phyloP scores from a whole-genome alignment of 2,888 invertebrate genomes.

The Drosophila meridionalis region DNA sequence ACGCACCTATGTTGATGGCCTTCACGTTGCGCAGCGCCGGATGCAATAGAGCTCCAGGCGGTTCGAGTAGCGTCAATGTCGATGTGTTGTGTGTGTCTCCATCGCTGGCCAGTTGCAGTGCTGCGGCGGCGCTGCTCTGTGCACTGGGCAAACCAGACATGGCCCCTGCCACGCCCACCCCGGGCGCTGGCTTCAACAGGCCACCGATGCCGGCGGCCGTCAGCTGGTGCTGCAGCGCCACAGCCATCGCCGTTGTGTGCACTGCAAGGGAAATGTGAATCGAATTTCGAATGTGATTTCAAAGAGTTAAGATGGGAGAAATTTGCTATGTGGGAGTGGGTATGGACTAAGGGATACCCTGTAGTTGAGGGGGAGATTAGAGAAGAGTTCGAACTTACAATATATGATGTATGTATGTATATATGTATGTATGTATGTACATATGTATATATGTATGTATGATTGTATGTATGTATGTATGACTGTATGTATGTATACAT shows the following conservation, averaged over 20 bases:
- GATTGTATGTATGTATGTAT: no score
- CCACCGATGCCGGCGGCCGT: constrained; percentile 83
- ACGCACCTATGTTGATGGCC: constrained; percentile 85
- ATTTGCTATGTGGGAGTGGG: neutral
- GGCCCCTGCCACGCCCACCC: constrained; percentile 81
- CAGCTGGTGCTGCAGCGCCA: constrained; percentile 84
- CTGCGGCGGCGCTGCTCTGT: constrained; percentile 63
- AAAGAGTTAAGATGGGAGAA: neutral
- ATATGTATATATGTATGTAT: no score
- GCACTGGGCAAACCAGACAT: constrained; percentile 76
- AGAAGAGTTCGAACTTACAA: neutral
- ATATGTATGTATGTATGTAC: neutral
- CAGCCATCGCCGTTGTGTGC: constrained; percentile 84
- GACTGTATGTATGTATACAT: no score
- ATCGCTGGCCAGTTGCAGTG: constrained; percentile 78
- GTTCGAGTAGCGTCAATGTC: constrained; percentile 83
- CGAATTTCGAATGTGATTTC: constrained; percentile 1
- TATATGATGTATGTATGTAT: neutral
- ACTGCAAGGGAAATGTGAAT: constrained; percentile 57
- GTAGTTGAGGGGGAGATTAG: neutral
- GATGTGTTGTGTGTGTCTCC: constrained; percentile 80
- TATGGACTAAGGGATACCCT: neutral
- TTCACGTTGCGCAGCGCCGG: constrained; percentile 89
- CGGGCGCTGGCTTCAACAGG: constrained; percentile 83
- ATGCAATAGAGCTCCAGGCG: constrained; percentile 86